Conservation (phyloP, 2,888 invertebrate species). For the Actias luna region DNA sequence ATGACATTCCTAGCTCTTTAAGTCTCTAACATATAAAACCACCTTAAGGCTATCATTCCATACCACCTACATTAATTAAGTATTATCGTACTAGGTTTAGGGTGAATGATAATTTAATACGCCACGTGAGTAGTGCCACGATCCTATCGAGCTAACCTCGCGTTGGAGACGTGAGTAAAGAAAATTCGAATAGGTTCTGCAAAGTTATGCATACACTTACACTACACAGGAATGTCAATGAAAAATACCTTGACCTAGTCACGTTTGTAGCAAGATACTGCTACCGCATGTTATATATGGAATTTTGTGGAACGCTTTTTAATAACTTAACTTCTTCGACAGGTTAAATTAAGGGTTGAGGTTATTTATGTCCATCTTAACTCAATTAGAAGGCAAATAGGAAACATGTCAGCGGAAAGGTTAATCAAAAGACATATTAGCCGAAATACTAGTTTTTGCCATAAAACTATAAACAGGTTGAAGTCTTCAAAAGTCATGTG, state of each 20-base stretch:
- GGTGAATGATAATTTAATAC: not conserved
- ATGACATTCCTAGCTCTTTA: not conserved
- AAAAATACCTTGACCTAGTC: conserved; percentile 2
- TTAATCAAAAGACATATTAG: too few species aligned
- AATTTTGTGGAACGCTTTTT: not conserved
- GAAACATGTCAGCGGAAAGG: too few species aligned
- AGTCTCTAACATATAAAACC: not conserved
- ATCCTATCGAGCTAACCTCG: not conserved
- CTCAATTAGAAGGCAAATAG: not conserved
- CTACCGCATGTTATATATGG: not conserved
- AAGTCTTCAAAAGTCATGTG: too few species aligned
- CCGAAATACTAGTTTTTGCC: too few species aligned
- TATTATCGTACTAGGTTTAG: not conserved
- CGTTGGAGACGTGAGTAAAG: not conserved
- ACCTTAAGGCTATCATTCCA: not conserved
- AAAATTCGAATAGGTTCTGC: not conserved
- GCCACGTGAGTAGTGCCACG: not conserved
- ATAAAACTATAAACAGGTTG: too few species aligned
- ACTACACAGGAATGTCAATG: conserved; percentile 1
- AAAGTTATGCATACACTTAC: not conserved
- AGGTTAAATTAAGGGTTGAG: not conserved
- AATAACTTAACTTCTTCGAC: not conserved
- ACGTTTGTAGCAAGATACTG: not conserved
- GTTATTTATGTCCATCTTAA: not conserved
- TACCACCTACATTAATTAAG: not conserved